A percentile compares a stretch with the other conserved stretches of the same genome.
These are phyloP conservation scores for Arion vulgaris DNA, from an alignment of 1,140 invertebrate species.

Conservation along the genomic window DNA sequence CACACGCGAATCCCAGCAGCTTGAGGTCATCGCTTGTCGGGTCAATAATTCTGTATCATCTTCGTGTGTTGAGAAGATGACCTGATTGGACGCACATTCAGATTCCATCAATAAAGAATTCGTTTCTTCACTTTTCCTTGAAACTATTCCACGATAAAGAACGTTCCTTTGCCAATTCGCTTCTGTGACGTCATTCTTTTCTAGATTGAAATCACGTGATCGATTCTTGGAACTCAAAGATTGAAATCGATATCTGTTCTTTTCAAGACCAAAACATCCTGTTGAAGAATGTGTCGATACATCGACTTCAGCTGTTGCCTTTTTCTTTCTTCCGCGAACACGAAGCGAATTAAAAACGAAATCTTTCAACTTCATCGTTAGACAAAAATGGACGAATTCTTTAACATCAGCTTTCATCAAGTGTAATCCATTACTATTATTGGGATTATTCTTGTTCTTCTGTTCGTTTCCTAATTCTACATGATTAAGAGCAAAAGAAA, in stretches of 20 bases:
- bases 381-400: not conserved
- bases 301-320: not conserved
- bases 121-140: not conserved
- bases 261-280: not conserved
- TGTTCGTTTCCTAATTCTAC: too few species aligned
- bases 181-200: not conserved
- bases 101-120: not conserved
- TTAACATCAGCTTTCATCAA: too few species aligned
- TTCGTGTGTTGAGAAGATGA: too few species aligned
- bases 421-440: too few species aligned
- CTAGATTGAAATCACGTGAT: not conserved
- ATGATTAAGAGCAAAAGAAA: too few species aligned
- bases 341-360: constrained; percentile 55
- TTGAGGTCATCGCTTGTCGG: not conserved
- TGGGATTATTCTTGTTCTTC: too few species aligned
- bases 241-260: not conserved
- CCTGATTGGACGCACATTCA: not conserved
- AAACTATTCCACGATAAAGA: not conserved
- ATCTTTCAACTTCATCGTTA: constrained; percentile 50
- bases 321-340: constrained; percentile 51
- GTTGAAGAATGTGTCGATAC: not conserved
- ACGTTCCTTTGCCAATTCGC: constrained; percentile 20
- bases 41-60: constrained; percentile 12
- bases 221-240: not conserved
- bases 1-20: not conserved